Conservation (phyloP, 2,113 vertebrate genomes). For the Casuarius casuarius region DNA sequence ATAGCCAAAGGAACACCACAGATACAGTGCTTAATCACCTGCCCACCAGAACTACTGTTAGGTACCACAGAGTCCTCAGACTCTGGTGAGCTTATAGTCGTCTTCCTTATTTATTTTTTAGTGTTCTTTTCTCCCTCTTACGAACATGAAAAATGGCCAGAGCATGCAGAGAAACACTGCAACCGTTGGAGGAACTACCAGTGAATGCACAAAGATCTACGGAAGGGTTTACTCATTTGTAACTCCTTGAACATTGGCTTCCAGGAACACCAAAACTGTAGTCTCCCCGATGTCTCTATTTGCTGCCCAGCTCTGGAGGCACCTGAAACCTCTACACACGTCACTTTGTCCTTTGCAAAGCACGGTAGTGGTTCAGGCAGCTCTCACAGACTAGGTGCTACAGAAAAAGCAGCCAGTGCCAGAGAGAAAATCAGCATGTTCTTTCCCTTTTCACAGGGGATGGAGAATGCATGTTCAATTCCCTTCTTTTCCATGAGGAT, state of each 20-base stretch:
- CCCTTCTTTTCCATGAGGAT: not conserved
- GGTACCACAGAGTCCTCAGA: not conserved
- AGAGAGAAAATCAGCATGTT: not conserved
- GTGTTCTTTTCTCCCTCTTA: not conserved
- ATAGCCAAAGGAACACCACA: not conserved
- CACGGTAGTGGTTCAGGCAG: not conserved
- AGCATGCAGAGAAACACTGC: not conserved
- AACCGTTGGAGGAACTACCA: not conserved
- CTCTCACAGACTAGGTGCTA: not conserved
- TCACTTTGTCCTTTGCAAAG: not conserved
- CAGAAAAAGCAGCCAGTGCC: not conserved
- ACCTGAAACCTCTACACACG: too few species aligned
- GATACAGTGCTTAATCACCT: not conserved
- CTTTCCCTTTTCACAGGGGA: not conserved
- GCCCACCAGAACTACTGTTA: not conserved
- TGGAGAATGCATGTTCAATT: not conserved
- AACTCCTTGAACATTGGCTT: not conserved
- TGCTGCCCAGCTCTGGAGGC: not conserved
- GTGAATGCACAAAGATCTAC: not conserved
- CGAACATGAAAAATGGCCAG: not conserved
- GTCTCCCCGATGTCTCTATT: not conserved
- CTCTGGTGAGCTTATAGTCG: rapidly evolving
- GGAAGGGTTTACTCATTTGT: not conserved
- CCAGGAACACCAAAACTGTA: not conserved
- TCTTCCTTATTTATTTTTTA: not conserved